Percentiles rank a stretch among this genome's conserved stretches.
phyloP scores from a whole-genome alignment of 1,140 invertebrate species.

The Apis laboriosa region DNA sequence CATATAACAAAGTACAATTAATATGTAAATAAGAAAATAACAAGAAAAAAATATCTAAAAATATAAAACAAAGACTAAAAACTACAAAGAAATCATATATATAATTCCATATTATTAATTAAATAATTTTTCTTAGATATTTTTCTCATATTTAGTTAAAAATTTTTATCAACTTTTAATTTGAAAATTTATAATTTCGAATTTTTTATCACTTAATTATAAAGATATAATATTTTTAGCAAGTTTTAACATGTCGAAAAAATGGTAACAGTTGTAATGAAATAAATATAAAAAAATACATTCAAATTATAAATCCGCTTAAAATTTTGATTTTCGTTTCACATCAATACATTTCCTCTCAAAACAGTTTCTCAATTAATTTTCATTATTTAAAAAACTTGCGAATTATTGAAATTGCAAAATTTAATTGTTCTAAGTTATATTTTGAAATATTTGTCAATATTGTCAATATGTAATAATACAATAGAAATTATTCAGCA shows the following conservation, averaged over 20 bases:
- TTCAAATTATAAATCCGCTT: conserved; percentile 32
- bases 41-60: too few relatives aligned
- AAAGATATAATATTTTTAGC: conserved; percentile 31
- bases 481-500: too few relatives aligned
- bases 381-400: conserved; percentile 33
- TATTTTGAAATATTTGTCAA: neutral
- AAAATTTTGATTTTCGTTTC: conserved; percentile 27
- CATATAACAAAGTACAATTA: too few relatives aligned
- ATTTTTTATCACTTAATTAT: neutral
- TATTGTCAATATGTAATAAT: too few relatives aligned
- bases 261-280: conserved; percentile 21
- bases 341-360: conserved; percentile 25
- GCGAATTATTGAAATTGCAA: conserved; percentile 8
- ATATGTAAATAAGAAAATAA: too few relatives aligned
- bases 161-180: too few relatives aligned
- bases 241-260: conserved; percentile 19
- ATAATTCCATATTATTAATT: too few relatives aligned
- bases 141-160: too few relatives aligned
- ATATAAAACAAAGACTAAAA: too few relatives aligned
- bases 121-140: too few relatives aligned
- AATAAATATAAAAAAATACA: conserved; percentile 12
- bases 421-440: conserved; percentile 42
- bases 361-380: conserved; percentile 2
- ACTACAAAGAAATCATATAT: too few relatives aligned
- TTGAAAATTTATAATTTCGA: neutral